phyloP scores from a whole-genome alignment of 2,797 vertebrate species.

The Manis pentadactyla region DNA sequence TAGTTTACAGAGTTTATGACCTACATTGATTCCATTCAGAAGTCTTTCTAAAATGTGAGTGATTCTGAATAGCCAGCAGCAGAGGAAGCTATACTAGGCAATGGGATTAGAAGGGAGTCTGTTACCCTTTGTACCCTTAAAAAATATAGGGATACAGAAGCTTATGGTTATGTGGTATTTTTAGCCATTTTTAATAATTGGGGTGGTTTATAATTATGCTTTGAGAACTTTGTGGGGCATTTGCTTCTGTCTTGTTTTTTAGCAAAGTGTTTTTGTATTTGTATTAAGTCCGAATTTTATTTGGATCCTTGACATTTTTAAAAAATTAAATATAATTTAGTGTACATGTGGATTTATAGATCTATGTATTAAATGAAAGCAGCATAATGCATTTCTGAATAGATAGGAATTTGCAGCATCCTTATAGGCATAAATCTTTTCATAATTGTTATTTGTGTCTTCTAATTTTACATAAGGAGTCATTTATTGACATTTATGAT shows the following conservation, averaged over 20 bases:
- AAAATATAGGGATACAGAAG: not conserved
- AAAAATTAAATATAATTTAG: constrained; percentile 39
- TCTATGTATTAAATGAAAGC: constrained; percentile 12
- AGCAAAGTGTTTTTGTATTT: constrained; percentile 40
- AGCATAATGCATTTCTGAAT: constrained; percentile 48
- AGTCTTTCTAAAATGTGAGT: not conserved
- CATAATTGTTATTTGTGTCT: not conserved
- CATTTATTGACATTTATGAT: constrained; percentile 52
- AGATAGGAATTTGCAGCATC: not conserved
- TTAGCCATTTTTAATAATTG: constrained; percentile 35
- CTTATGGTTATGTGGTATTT: not conserved
- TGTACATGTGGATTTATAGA: not conserved
- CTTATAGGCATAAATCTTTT: not conserved
- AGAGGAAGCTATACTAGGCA: not conserved
- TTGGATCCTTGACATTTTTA: constrained; percentile 1
- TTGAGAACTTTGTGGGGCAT: constrained; percentile 36
- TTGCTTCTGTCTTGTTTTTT: constrained; percentile 42
- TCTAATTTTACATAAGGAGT: not conserved
- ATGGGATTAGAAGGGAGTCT: not conserved
- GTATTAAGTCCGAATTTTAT: not conserved
- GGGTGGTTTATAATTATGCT: not conserved
- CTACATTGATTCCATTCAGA: not conserved
- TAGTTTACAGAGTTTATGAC: constrained; percentile 36
- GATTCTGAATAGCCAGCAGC: constrained; percentile 43
- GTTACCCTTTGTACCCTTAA: constrained; percentile 28